phyloP scores from a whole-genome alignment of 1,140 invertebrate genomes.

The Oryzaephilus surinamensis region DNA sequence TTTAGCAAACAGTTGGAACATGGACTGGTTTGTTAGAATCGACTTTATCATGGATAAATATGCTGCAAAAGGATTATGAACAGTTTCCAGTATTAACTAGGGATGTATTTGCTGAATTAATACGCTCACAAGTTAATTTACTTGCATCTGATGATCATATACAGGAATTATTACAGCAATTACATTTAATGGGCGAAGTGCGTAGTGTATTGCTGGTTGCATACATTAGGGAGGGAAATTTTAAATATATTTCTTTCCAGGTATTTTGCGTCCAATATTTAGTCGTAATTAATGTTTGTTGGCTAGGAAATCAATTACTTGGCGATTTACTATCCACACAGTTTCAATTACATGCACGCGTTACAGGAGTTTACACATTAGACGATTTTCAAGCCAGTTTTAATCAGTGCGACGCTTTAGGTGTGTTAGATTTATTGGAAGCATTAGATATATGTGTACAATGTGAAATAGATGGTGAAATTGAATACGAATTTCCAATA shows the following conservation, averaged over 20 bases:
- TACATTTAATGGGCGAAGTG: conserved; percentile 61
- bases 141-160: conserved; percentile 58
- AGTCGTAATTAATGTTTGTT: conserved; percentile 62
- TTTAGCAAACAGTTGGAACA: conserved; percentile 38
- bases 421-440: conserved; percentile 58
- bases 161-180: conserved; percentile 53
- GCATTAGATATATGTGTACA: conserved; percentile 60
- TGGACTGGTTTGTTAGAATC: conserved; percentile 54
- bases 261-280: conserved; percentile 48
- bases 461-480: conserved; percentile 60
- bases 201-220: no score
- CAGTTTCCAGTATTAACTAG: conserved; percentile 59
- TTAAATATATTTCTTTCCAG: conserved; percentile 10
- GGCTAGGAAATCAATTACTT: conserved; percentile 62
- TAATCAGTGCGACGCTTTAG: conserved; percentile 61
- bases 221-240: conserved; percentile 2
- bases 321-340: conserved; percentile 52
- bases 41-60: conserved; percentile 43
- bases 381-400: conserved; percentile 71
- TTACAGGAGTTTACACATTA: conserved; percentile 64
- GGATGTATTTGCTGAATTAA: conserved; percentile 50
- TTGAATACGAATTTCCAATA: conserved; percentile 75
- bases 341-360: conserved; percentile 49
- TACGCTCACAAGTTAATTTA: conserved; percentile 55
- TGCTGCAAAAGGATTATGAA: conserved; percentile 41